Evolutionary conservation across 2,113 vertebrate genomes (phyloP).

Genomic region (Athene noctua): DNA sequence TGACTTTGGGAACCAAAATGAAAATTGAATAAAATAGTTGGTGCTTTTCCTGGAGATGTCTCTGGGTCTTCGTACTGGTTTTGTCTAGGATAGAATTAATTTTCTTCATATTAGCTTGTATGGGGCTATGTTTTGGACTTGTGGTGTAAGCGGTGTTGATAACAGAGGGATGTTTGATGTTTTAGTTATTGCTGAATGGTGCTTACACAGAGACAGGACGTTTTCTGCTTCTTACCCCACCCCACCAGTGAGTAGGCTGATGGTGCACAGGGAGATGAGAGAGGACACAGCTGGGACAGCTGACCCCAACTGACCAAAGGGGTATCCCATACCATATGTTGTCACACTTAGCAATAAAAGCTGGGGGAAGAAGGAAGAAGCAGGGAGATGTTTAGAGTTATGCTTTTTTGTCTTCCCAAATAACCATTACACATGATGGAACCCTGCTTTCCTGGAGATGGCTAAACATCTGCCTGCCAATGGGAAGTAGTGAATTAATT

Average conservation of each 20-base stretch:
- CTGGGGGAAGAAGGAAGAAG: background rate
- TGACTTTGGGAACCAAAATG: background rate
- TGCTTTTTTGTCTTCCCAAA: background rate
- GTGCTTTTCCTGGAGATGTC: background rate
- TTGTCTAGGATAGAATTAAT: background rate
- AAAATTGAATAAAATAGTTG: background rate
- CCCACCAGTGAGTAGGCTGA: background rate
- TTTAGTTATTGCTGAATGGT: background rate
- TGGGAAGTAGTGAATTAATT: background rate
- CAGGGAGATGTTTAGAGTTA: rapidly evolving
- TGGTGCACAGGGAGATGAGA: background rate
- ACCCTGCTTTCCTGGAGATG: background rate
- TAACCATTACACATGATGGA: rapidly evolving
- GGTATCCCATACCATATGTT: rapidly evolving
- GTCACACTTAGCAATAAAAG: background rate
- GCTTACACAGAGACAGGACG: background rate
- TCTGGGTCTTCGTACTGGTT: background rate
- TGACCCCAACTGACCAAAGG: background rate
- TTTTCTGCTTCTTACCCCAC: background rate
- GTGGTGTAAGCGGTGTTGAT: background rate
- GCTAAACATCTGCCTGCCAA: background rate
- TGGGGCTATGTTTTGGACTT: background rate
- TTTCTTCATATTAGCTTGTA: background rate
- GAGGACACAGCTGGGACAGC: background rate
- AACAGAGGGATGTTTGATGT: background rate